Evolutionary conservation across 2,888 invertebrate genomes (phyloP).

Genomic region (Portevinia maculata): DNA sequence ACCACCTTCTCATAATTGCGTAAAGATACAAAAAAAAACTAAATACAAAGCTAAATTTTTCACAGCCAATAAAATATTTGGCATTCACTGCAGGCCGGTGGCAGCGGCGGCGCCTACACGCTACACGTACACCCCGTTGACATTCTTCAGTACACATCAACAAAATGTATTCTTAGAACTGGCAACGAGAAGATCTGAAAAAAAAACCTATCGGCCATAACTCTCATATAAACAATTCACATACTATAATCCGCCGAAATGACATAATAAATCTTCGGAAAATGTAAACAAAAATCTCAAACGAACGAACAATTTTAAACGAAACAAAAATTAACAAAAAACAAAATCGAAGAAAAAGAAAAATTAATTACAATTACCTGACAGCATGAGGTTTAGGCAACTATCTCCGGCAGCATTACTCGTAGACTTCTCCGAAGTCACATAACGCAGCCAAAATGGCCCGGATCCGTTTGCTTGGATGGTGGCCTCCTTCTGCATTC

Average conservation of each 20-base stretch:
- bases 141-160: slow-evolving; percentile 72
- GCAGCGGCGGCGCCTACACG: slow-evolving; percentile 65
- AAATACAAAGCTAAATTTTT: slow-evolving; percentile 22
- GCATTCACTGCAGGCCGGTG: slow-evolving; percentile 63
- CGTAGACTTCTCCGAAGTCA: too few species aligned
- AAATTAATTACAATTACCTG: slow-evolving; percentile 67
- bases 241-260: slow-evolving; percentile 72
- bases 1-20: slow-evolving; percentile 15
- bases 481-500: too few species aligned
- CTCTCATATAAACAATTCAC: slow-evolving; percentile 67
- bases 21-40: slow-evolving; percentile 4
- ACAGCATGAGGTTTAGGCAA: slow-evolving; percentile 53
- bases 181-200: slow-evolving; percentile 10
- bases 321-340: slow-evolving; percentile 40
- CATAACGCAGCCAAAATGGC: slow-evolving; percentile 21
- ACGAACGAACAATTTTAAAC: slow-evolving; percentile 50
- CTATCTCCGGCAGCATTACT: too few species aligned
- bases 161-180: slow-evolving; percentile 57
- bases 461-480: slow-evolving; percentile 11
- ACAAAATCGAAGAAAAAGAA: slow-evolving; percentile 8
- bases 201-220: slow-evolving; percentile 33
- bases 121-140: slow-evolving; percentile 74
- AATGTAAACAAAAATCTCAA: slow-evolving; percentile 65
- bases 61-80: slow-evolving; percentile 72
- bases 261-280: slow-evolving; percentile 73